These are phyloP conservation scores for Elanus axillaris DNA, from an alignment of 2,113 vertebrate species.

Conservation along the genomic window DNA sequence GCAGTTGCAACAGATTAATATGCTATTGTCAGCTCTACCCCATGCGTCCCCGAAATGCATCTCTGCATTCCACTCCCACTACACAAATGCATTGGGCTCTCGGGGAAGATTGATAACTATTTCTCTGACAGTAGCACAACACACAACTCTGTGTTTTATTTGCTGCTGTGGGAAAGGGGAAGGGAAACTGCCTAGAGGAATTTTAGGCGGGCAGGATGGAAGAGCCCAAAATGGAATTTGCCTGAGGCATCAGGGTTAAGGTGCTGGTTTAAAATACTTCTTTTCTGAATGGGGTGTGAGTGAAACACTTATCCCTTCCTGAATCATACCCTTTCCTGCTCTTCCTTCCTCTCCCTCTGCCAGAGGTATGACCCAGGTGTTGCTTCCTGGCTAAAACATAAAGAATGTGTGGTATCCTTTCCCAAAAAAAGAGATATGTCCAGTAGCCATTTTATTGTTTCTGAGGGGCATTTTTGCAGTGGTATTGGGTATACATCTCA, in stretches of 20 bases:
- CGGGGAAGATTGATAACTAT: neutral
- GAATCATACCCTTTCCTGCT: neutral
- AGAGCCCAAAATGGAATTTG: neutral
- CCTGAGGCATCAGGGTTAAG: neutral
- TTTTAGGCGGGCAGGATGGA: constrained; percentile 1
- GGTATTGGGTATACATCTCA: neutral
- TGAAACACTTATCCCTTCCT: neutral
- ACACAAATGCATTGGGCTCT: neutral
- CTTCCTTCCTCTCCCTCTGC: constrained; percentile 7
- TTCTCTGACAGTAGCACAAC: neutral
- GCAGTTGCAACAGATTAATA: neutral
- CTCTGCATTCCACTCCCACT: constrained; percentile 7
- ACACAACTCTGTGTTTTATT: neutral
- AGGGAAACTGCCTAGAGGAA: neutral
- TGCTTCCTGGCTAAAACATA: neutral
- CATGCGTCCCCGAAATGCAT: neutral
- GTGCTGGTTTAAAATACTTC: neutral
- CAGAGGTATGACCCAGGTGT: neutral
- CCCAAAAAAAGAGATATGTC: neutral
- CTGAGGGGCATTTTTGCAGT: neutral
- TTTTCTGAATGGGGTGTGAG: neutral
- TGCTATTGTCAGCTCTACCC: neutral
- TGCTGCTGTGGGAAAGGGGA: neutral
- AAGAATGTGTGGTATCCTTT: neutral
- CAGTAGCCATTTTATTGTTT: neutral